Evolutionary conservation across 2,888 invertebrate species (phyloP).

Genomic region (Gastrophysa polygoni): DNA sequence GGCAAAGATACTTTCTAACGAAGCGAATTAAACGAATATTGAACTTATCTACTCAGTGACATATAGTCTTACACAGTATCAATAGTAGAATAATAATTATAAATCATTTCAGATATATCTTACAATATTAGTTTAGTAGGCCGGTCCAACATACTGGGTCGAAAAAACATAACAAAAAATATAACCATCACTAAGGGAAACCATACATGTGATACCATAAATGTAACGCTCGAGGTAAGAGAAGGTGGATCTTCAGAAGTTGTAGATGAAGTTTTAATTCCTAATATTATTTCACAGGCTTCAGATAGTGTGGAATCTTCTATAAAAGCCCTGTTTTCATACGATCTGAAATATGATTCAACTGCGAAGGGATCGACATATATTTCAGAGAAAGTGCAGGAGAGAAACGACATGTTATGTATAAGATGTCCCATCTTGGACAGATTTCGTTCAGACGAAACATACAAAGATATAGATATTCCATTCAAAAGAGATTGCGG

Average conservation of each 20-base stretch:
- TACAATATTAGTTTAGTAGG: neutral
- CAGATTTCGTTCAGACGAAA: conserved; percentile 24
- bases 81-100: no score
- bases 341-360: conserved; percentile 13
- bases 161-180: no score
- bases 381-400: conserved; percentile 8
- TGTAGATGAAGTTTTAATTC: no score
- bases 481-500: conserved; percentile 62
- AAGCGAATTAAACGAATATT: no score
- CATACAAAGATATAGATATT: conserved; percentile 34
- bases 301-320: conserved; percentile 1
- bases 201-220: neutral
- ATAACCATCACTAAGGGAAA: no score
- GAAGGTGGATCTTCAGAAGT: neutral
- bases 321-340: conserved; percentile 13
- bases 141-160: neutral
- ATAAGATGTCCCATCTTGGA: conserved; percentile 31
- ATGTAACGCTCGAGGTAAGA: neutral
- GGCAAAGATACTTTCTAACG: no score
- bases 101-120: neutral
- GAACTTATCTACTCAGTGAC: no score
- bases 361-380: conserved; percentile 15
- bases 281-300: conserved; percentile 12
- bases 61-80: no score
- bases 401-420: conserved; percentile 19